Evolutionary conservation across 1,140 invertebrate species (phyloP).

Genomic region (Hesperophylax magnus): DNA sequence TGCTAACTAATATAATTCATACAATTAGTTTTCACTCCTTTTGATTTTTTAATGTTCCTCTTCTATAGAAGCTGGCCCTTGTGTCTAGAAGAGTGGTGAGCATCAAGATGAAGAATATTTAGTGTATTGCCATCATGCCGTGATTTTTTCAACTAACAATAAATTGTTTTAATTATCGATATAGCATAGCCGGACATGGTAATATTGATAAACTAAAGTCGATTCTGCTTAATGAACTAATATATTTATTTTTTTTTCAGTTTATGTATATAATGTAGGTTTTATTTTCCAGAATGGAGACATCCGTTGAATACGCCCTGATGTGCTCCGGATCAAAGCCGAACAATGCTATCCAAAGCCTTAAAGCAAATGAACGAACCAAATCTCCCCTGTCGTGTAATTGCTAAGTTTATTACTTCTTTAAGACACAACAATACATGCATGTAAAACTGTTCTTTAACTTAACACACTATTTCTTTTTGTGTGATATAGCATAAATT

Average conservation of each 20-base stretch:
- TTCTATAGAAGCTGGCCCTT: too few relatives aligned
- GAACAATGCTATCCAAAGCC: constrained; percentile 64
- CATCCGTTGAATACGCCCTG: constrained; percentile 69
- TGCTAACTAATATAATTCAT: too few relatives aligned
- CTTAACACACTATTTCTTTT: too few relatives aligned
- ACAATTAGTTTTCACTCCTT: too few relatives aligned
- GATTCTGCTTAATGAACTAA: not conserved
- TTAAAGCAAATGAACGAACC: constrained; percentile 51
- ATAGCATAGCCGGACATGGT: not conserved
- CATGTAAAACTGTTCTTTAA: too few relatives aligned
- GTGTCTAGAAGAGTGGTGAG: too few relatives aligned
- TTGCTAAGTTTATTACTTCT: constrained; percentile 34
- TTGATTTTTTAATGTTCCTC: too few relatives aligned
- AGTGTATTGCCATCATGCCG: not conserved
- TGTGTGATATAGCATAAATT: too few relatives aligned
- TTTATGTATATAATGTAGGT: not conserved
- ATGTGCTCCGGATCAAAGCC: constrained; percentile 66
- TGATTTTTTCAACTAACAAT: not conserved
- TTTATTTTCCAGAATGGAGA: constrained; percentile 64
- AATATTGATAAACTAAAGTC: not conserved
- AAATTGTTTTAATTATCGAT: not conserved
- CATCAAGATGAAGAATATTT: too few relatives aligned
- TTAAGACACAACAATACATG: too few relatives aligned
- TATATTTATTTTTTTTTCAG: not conserved
- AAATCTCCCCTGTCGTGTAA: constrained; percentile 49